A percentile compares a stretch with the other conserved stretches of the same genome.
Conservation (phyloP, 2,888 invertebrate species). For the Spisula solida region DNA sequence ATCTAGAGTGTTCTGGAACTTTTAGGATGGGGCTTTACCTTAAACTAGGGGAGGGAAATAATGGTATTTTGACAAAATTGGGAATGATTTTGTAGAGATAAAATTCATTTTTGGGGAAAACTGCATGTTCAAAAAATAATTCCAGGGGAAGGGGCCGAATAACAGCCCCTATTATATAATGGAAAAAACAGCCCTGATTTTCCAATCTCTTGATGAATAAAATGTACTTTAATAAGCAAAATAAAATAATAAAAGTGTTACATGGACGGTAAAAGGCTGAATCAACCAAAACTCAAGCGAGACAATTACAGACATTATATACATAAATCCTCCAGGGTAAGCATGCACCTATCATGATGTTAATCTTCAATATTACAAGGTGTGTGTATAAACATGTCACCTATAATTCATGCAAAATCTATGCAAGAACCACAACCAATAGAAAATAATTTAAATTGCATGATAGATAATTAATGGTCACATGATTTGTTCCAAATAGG, state of each 20-base stretch:
- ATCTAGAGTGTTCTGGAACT: too few species aligned
- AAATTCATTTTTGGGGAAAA: too few species aligned
- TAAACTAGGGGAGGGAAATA: too few species aligned
- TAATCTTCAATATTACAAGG: neutral
- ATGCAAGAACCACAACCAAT: slow-evolving; percentile 50
- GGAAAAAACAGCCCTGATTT: too few species aligned
- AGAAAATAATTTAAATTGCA: slow-evolving; percentile 37
- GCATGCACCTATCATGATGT: slow-evolving; percentile 19
- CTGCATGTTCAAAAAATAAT: too few species aligned
- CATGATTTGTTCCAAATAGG: too few species aligned
- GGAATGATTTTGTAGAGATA: too few species aligned
- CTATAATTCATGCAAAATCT: neutral
- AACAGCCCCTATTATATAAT: too few species aligned
- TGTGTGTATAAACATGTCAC: neutral
- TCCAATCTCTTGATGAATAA: neutral
- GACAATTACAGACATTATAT: neutral
- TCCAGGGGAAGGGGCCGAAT: too few species aligned
- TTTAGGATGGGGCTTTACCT: too few species aligned
- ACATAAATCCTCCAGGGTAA: neutral
- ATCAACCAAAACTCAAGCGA: neutral
- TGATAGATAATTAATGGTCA: slow-evolving; percentile 13
- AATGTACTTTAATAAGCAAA: neutral
- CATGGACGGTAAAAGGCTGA: neutral
- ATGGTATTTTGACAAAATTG: too few species aligned
- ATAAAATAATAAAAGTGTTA: neutral